Evolutionary conservation across 2,797 vertebrate species (phyloP), one percentile per base, ranked within the genome.

Genomic region (Clarias fuscus): DNA sequence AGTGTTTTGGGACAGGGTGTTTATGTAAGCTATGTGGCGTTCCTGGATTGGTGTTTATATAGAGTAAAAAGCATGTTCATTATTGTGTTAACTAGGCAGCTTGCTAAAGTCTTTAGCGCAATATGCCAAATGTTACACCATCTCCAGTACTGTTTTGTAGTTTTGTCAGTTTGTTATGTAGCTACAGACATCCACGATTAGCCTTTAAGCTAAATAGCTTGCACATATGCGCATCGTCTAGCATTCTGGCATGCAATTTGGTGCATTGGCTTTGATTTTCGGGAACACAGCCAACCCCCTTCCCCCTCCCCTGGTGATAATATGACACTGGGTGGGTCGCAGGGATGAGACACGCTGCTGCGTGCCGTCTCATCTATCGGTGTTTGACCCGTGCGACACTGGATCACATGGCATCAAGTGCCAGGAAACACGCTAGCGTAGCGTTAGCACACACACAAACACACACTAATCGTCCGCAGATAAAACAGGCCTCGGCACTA

Each of bases 301-400:
- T 58, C 48, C 81, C 53, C 11, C 20, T 59, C 17, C 20, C 22
- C 68, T 27, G 53, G 48, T 40, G 33, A 58, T 83, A 72, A 83
- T 83, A 24, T 59, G 82, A 83, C 82, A 59, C 67, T 15, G 8
- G 61, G 37, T 43, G 61, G 78, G 78, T 64, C 22, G 43, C 56
- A n/a, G 68, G 82, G 82, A 83, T 72, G 53, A 37, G 61, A 72
- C 68, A n/a, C 30, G 30, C 27, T 5, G 2, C 65, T 4, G 65
- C 3, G 13, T 14, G 48, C 65, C 53, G 37, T 56, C 67, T 83
- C 65, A 73, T 83, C 56, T 70, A 10, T 83, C 67, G 7, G 56
- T 37, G 82, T 83, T 83, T 37, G 67, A 83, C 77, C 77, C 33
- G 7, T 20, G 14, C 24, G 82, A 70, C 82, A 83, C 48, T 24